Evolutionary conservation across 2,888 invertebrate species (phyloP), one percentile per base, ranked within the genome.

Genomic region (Conchocele bisecta): DNA sequence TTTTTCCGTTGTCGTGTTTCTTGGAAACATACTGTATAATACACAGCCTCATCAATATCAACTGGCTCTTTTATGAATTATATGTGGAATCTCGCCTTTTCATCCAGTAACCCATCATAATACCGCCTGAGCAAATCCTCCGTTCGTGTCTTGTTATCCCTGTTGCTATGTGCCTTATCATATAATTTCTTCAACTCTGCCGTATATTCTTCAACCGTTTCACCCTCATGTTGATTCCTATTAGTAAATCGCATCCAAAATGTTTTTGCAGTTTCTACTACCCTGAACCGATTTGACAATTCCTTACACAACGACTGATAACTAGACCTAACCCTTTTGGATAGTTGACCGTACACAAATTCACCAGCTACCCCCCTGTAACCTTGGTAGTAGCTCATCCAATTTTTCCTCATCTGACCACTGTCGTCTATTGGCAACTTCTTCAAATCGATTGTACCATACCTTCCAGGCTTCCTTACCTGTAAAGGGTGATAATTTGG

Each of bases 31-130:
- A 57, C 66, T 4, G 50, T 51, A 26, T 56, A 39, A 37, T 57
- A 46, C 4, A 66, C 50, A 20, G 61, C 60, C 17, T 72, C 66
- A 61, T 66, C 61, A 26, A 56, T 60, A 50, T 60, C 39, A 3
- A 22, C 29, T 2, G 72, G 72, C 48, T 67, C 54, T 60, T 67
- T 60, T n/a, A 67, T 26, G 46, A 59, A 67, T 20, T 67, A 53
- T 17, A 65, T 46, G 39, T 66, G 56, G 48, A 71, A 71, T 31
- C 61, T 29, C n/a, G 60, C 66, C 53, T 71, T 71, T 11, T 71
- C 65, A 60, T 66, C 66, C 22, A 46, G 5, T 24, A 60, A 26
- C 6, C 66, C 71, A 54, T 71, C 71, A 20, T 61, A 17, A 42
- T 51, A 71, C 44, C 54, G 37, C 31, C 61, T 28, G 37, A 71